These are phyloP conservation scores for Pachyseris speciosa DNA, from an alignment of 64 coral and sea anemone genomes.

Conservation along the genomic window DNA sequence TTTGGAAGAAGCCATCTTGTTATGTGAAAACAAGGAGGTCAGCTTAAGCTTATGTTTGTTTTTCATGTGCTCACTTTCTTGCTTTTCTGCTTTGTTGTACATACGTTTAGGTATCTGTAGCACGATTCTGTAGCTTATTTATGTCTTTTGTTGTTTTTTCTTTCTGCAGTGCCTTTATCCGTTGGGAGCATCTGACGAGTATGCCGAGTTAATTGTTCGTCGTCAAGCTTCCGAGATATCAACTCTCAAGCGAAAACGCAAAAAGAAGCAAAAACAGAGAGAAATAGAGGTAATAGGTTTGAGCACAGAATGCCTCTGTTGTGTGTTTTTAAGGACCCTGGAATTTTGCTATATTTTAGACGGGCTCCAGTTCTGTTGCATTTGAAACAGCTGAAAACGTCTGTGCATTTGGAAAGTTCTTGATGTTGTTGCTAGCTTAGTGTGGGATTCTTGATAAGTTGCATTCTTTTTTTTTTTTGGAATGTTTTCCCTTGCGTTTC, in stretches of 20 bases:
- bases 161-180: conserved; percentile 63
- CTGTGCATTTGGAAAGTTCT: background rate
- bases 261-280: conserved; percentile 6
- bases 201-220: conserved; percentile 11
- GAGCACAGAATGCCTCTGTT: background rate
- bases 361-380: background rate
- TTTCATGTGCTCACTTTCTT: background rate
- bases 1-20: conserved; percentile 63
- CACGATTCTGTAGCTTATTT: background rate
- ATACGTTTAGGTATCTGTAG: background rate
- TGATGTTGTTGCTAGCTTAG: no score
- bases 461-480: background rate
- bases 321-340: background rate
- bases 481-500: no score
- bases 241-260: conserved; percentile 21
- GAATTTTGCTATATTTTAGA: background rate
- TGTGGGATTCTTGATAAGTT: no score
- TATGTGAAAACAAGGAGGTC: conserved; percentile 66
- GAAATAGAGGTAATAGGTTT: conserved; percentile 11
- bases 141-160: background rate
- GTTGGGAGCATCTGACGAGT: background rate
- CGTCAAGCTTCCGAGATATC: conserved; percentile 42
- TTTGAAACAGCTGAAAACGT: background rate
- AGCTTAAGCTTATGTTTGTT: background rate
- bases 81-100: background rate